phyloP scores from a whole-genome alignment of 2,113 vertebrate genomes.

The Tetraodon nigroviridis region DNA sequence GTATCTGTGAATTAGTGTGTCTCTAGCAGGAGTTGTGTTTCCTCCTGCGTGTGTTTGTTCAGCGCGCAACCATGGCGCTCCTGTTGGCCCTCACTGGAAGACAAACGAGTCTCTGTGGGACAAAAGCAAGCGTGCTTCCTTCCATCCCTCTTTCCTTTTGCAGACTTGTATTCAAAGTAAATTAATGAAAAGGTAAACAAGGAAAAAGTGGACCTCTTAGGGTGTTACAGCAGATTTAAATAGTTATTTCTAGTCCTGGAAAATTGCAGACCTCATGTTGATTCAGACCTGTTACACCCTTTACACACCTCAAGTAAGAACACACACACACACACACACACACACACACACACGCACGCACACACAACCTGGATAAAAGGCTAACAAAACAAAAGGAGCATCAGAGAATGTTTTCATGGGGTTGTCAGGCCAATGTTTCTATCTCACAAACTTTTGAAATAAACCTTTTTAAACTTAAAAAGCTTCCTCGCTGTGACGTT shows the following conservation, averaged over 20 bases:
- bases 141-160: constrained; percentile 4
- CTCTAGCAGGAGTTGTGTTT: constrained; percentile 15
- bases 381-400: no score
- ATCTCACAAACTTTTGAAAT: neutral
- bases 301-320: no score
- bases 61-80: constrained; percentile 17
- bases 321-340: neutral
- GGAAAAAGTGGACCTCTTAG: no score
- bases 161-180: no score
- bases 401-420: neutral
- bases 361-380: neutral
- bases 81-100: constrained; percentile 56
- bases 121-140: constrained; percentile 6
- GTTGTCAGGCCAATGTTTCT: neutral
- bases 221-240: no score
- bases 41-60: constrained; percentile 13
- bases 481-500: neutral
- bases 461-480: neutral
- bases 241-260: no score
- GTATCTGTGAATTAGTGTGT: constrained; percentile 13
- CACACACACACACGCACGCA: neutral
- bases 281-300: no score
- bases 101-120: constrained; percentile 37
- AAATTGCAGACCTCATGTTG: no score
- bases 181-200: no score